phyloP scores from a whole-genome alignment of 2,797 vertebrate genomes.

The Pipistrellus nathusii region DNA sequence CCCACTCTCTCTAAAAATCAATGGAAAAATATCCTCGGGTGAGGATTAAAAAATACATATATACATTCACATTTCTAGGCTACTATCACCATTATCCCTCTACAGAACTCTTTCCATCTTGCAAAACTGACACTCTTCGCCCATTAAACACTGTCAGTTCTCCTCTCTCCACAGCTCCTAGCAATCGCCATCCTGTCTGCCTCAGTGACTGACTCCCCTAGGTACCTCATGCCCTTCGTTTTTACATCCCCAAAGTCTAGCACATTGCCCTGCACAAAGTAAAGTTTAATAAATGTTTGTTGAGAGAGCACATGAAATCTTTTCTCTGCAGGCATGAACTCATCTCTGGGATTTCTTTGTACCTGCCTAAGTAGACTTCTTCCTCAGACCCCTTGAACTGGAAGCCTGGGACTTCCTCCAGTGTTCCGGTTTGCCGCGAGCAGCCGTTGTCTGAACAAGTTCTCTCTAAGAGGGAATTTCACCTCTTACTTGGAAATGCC shows the following conservation, averaged over 20 bases:
- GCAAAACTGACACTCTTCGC: neutral
- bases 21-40: neutral
- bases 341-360: conserved; percentile 25
- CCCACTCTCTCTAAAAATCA: neutral
- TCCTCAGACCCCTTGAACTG: neutral
- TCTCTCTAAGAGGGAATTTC: conserved; percentile 30
- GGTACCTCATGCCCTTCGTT: neutral
- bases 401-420: conserved; percentile 62
- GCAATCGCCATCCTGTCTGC: neutral
- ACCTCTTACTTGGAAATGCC: conserved; percentile 53
- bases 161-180: neutral
- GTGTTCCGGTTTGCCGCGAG: conserved; percentile 45
- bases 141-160: neutral
- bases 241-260: neutral
- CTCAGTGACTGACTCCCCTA: neutral
- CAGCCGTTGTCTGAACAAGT: conserved; percentile 62
- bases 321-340: neutral
- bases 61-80: neutral
- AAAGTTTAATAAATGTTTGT: neutral
- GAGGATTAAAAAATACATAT: neutral
- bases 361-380: neutral
- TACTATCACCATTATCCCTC: neutral
- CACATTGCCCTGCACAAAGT: neutral
- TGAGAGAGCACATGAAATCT: neutral
- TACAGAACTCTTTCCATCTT: neutral